phyloP scores from a whole-genome alignment of 2,888 invertebrate species.

The Parochlus steinenii region DNA sequence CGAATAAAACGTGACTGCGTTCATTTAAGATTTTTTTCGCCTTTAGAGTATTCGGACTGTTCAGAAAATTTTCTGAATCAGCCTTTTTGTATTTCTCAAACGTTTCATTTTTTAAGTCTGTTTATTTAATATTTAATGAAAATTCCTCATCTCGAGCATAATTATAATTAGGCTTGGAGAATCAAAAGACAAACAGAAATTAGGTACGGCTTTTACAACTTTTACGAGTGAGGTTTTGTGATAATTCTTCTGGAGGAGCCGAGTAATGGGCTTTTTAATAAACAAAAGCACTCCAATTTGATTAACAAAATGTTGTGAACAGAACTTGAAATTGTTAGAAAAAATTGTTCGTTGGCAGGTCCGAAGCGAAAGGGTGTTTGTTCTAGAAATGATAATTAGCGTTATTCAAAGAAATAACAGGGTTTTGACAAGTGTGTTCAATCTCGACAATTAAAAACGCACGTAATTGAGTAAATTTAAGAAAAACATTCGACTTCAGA shows the following conservation, averaged over 20 bases:
- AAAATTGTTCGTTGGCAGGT: too few relatives aligned
- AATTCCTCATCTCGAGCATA: not conserved
- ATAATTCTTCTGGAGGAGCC: not conserved
- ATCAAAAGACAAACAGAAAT: not conserved
- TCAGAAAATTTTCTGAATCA: not conserved
- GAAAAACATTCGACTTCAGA: too few relatives aligned
- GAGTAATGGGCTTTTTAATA: not conserved
- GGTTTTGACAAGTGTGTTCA: not conserved
- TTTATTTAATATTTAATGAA: not conserved
- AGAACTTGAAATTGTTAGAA: too few relatives aligned
- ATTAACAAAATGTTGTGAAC: conserved; percentile 6
- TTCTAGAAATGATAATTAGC: too few relatives aligned
- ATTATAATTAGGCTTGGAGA: not conserved
- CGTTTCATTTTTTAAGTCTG: not conserved
- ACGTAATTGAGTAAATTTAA: conserved; percentile 4
- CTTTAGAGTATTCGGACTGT: not conserved
- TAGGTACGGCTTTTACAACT: not conserved
- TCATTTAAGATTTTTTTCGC: conserved; percentile 6
- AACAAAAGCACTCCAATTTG: conserved; percentile 3
- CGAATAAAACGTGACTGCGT: conserved; percentile 12
- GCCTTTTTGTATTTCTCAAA: not conserved
- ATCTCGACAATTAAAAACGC: not conserved
- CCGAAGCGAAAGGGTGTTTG: too few relatives aligned
- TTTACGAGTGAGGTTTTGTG: not conserved
- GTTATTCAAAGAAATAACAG: too few relatives aligned